A percentile compares a stretch with the other conserved stretches of the same genome.
These are phyloP conservation scores for Tipula unca DNA, from an alignment of 2,888 invertebrate species.

Conservation along the genomic window DNA sequence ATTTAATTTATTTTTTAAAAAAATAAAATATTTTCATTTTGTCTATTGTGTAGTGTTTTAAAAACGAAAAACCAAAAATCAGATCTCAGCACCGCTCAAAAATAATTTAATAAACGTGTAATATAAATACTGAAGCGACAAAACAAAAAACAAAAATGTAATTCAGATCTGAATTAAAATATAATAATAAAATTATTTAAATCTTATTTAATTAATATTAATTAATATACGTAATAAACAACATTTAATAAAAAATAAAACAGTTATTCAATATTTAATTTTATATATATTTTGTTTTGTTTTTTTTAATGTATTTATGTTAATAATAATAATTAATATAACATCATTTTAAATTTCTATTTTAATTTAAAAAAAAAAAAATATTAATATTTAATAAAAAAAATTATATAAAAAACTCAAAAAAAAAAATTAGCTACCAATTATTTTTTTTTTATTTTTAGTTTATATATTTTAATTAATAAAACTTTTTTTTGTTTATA, in stretches of 20 bases:
- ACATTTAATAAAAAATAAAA: conserved; percentile 9
- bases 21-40: background rate
- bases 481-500: conserved; percentile 4
- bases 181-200: background rate
- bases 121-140: background rate
- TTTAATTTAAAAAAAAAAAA: background rate
- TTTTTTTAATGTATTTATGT: background rate
- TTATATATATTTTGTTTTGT: background rate
- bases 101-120: background rate
- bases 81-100: conserved; percentile 14
- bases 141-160: background rate
- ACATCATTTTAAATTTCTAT: background rate
- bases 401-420: conserved; percentile 9
- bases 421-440: conserved; percentile 16
- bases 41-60: background rate
- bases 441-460: conserved; percentile 10
- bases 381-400: background rate
- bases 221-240: conserved; percentile 14
- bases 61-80: background rate
- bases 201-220: background rate
- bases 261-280: background rate
- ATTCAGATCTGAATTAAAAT: background rate
- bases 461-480: background rate
- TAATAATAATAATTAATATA: conserved; percentile 9
- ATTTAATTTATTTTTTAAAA: background rate